Evolutionary conservation across 2,113 vertebrate genomes (phyloP).

Genomic region (Pyrgilauda ruficollis): DNA sequence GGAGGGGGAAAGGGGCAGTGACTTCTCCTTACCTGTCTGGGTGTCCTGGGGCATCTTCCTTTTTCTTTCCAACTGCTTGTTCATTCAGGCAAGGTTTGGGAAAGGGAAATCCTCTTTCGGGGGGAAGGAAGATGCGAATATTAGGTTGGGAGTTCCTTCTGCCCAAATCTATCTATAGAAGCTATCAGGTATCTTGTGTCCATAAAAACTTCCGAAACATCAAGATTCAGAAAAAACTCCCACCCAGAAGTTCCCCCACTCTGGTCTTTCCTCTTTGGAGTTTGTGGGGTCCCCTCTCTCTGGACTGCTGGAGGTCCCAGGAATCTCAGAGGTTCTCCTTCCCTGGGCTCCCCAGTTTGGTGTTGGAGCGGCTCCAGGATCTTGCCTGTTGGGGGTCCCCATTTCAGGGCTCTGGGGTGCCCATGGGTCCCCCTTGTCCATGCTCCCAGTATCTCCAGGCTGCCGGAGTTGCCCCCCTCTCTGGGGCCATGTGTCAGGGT

Average conservation of each 20-base stretch:
- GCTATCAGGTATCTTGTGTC: neutral
- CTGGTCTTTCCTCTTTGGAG: no score
- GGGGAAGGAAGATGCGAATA: no score
- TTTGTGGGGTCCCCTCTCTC: no score
- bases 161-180: neutral
- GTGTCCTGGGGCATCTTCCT: neutral
- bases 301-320: neutral
- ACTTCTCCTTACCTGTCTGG: neutral
- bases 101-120: no score
- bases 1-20: neutral
- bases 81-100: neutral
- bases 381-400: fast-evolving
- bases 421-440: neutral
- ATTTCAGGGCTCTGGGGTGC: neutral
- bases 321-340: neutral
- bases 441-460: neutral
- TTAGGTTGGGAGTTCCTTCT: neutral
- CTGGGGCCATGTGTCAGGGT: neutral
- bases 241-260: neutral
- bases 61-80: neutral
- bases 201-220: neutral
- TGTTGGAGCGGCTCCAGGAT: neutral
- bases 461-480: neutral
- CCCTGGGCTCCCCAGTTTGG: neutral
- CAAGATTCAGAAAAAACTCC: neutral